Percentiles rank a stretch among this genome's conserved stretches.
These are phyloP conservation scores for Aethina tumida DNA, from an alignment of 1,140 invertebrate genomes.

Conservation along the genomic window DNA sequence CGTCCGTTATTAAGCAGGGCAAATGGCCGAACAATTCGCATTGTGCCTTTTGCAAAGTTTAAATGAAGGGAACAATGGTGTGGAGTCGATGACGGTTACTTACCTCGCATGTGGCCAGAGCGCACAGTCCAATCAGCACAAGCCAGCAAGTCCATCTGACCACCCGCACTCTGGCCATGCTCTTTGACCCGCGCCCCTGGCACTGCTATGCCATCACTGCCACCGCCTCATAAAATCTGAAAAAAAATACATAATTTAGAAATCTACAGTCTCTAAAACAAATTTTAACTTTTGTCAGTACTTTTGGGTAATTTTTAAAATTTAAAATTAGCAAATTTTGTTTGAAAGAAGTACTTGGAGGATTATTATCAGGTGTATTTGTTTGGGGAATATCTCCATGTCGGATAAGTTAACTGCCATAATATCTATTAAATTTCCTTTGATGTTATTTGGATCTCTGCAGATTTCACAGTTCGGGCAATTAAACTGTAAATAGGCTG, in stretches of 20 bases:
- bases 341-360: too few species aligned
- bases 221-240: conserved; percentile 26
- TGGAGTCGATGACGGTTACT: conserved; percentile 7
- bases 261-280: not conserved
- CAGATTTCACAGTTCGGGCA: too few species aligned
- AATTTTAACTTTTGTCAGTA: not conserved
- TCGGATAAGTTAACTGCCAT: too few species aligned
- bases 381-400: too few species aligned
- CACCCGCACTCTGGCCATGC: conserved; percentile 36
- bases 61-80: not conserved
- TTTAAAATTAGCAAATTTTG: too few species aligned
- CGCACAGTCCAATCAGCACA: conserved; percentile 35
- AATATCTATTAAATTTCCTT: too few species aligned
- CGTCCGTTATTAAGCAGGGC: too few species aligned
- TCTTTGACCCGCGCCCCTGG: conserved; percentile 25
- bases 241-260: conserved; percentile 16
- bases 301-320: not conserved
- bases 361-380: too few species aligned
- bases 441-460: too few species aligned
- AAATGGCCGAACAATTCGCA: too few species aligned
- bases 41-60: too few species aligned
- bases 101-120: conserved; percentile 36
- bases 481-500: too few species aligned
- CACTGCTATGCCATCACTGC: conserved; percentile 34
- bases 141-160: conserved; percentile 35